Conservation (phyloP, 2,888 invertebrate species). For the Sycophila texana region DNA sequence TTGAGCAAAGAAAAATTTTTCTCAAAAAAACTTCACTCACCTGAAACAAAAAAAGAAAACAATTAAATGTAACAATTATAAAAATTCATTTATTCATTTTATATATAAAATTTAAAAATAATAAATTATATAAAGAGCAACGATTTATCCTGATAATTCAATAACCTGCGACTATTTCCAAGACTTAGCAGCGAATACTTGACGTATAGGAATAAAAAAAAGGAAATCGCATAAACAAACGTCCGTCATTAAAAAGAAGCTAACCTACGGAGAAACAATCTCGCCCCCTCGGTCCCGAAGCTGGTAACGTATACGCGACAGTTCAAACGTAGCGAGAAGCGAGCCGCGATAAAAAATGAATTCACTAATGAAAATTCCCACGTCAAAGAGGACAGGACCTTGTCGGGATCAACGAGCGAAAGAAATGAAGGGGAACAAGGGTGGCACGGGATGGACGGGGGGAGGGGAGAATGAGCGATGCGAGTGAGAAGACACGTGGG, state of each 20-base stretch:
- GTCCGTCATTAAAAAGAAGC: no score
- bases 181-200: no score
- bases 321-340: not conserved
- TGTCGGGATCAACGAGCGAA: not conserved
- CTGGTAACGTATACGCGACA: not conserved
- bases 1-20: no score
- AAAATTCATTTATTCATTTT: no score
- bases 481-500: conserved; percentile 32
- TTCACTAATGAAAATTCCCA: conserved; percentile 53
- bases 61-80: no score
- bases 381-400: conserved; percentile 21
- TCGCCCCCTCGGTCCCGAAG: not conserved
- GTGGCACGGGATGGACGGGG: not conserved
- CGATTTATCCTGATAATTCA: not conserved
- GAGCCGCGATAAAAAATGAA: conserved; percentile 47
- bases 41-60: no score
- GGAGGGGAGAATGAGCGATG: conserved; percentile 30
- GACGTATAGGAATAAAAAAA: no score
- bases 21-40: no score
- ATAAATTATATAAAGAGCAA: not conserved
- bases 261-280: not conserved
- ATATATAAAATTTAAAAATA: no score
- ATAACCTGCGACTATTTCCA: no score
- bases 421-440: conserved; percentile 1
- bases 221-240: no score